These are phyloP conservation scores for Eidolon helvum DNA, from an alignment of 2,113 vertebrate genomes.

Conservation along the genomic window DNA sequence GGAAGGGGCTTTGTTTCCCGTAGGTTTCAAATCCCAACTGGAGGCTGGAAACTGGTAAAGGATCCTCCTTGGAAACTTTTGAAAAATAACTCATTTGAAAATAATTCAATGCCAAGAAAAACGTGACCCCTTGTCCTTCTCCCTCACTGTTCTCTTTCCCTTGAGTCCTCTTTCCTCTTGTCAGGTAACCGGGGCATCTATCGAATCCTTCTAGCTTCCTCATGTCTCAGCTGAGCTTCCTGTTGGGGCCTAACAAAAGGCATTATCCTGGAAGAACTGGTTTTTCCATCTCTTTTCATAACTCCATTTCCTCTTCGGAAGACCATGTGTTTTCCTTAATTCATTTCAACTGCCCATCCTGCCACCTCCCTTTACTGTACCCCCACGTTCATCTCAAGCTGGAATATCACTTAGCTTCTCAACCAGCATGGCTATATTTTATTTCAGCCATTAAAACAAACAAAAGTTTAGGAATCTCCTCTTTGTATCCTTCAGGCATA, in stretches of 20 bases:
- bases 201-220: conserved; percentile 66
- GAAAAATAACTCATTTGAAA: conserved; percentile 74
- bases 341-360: conserved; percentile 34
- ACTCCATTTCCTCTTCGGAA: conserved; percentile 64
- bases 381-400: neutral
- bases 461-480: neutral
- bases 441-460: neutral
- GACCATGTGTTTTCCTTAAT: conserved; percentile 65
- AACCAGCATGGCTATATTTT: neutral
- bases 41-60: conserved; percentile 70
- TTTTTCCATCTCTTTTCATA: conserved; percentile 64
- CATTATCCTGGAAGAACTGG: conserved; percentile 57
- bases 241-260: conserved; percentile 10
- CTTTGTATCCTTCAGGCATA: neutral
- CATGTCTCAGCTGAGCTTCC: conserved; percentile 52
- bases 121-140: conserved; percentile 59
- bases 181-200: conserved; percentile 69
- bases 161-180: conserved; percentile 47
- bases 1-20: conserved; percentile 76
- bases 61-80: conserved; percentile 77
- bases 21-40: conserved; percentile 75
- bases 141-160: conserved; percentile 1
- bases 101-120: conserved; percentile 74
- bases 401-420: neutral
- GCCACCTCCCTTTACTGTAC: neutral